Base-by-base conservation (phyloP, 2,797 vertebrate genomes). In the Echiichthys vipera region DNA sequence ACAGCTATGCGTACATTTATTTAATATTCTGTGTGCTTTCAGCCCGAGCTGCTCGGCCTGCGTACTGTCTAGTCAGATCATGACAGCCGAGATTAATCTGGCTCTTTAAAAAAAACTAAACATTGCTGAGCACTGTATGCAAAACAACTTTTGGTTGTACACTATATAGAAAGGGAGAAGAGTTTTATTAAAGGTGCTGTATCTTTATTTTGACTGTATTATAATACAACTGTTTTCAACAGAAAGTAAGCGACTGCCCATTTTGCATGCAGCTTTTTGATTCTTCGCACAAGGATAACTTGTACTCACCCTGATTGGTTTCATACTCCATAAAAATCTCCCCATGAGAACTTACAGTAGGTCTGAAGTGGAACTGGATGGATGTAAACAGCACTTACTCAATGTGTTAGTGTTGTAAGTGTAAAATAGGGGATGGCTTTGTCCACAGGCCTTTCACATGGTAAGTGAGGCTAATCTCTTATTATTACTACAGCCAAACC, bases 1-100 rank as follows among this genome's bases (percentile, higher is more conserved):
- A 85, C 68, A 82, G 59, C 64, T 43, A 45, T 67, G 67, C 36
- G 59, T 77, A 79, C 25, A 83, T 84, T 50, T 84, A 83, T 91
- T 89, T 86, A 86, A 89, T 91, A 90, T 91, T 89, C 86, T 89
- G 61, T 76, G 56, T 84, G 81, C 84, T 88, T 87, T 86, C 85
- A 84, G 70, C 75, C 69, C 82, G 78, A 85, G 79, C 73, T 66
- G 68, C 82, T 71, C 45, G 15, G 65, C 78, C 77, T 72, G 77
- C 81, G 59, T 57, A 64, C 71, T 77, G 79, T 83, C 81, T 78
- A 72, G 64, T 84, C 76, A 85, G 79, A 79, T 84, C 77, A 77
- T 71, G 80, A 89, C 86, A 86, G 87, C 59, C 63, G 62, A 81
- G 85, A 90, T 87, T 85, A 87, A 92, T 90, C 83, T 84, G 77